A percentile compares a stretch with the other conserved stretches of the same genome.
phyloP scores from a whole-genome alignment of 2,888 invertebrate genomes.

The Ctenicera cuprea region DNA sequence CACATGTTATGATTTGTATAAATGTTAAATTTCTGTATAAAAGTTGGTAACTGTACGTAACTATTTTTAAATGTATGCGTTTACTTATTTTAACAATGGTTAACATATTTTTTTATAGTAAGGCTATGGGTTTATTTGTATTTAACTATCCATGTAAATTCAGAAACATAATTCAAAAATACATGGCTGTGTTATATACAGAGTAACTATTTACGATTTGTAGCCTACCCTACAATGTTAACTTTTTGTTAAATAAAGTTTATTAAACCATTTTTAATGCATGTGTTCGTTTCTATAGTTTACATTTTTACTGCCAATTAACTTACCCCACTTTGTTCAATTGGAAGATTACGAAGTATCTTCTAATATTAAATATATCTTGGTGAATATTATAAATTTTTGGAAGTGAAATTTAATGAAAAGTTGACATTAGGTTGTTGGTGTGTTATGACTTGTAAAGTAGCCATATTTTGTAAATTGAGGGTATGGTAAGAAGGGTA shows the following conservation, averaged over 20 bases:
- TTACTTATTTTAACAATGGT: slow-evolving; percentile 65
- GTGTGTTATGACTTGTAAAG: slow-evolving; percentile 61
- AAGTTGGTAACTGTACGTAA: slow-evolving; percentile 57
- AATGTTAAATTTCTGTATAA: slow-evolving; percentile 56
- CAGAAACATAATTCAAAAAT: slow-evolving; percentile 49
- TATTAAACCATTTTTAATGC: slow-evolving; percentile 34
- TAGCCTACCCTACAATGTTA: slow-evolving; percentile 60
- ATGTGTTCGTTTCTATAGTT: slow-evolving; percentile 22
- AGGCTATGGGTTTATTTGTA: slow-evolving; percentile 63
- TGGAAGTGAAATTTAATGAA: slow-evolving; percentile 56
- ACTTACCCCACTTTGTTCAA: neutral
- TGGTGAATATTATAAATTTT: neutral
- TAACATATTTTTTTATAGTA: slow-evolving; percentile 63
- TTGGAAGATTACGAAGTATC: neutral
- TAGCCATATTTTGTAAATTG: slow-evolving; percentile 63
- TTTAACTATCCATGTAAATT: slow-evolving; percentile 65
- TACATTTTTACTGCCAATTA: slow-evolving; percentile 34
- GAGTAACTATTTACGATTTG: slow-evolving; percentile 60
- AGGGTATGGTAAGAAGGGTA: slow-evolving; percentile 64
- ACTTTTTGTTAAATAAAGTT: slow-evolving; percentile 62
- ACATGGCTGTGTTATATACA: slow-evolving; percentile 68
- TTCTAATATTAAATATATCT: neutral
- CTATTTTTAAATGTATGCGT: slow-evolving; percentile 58
- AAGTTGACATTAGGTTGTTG: slow-evolving; percentile 63
- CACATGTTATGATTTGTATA: slow-evolving; percentile 62